Conservation (phyloP, 2,888 invertebrate species). For the Drosophila subsilvestris region DNA sequence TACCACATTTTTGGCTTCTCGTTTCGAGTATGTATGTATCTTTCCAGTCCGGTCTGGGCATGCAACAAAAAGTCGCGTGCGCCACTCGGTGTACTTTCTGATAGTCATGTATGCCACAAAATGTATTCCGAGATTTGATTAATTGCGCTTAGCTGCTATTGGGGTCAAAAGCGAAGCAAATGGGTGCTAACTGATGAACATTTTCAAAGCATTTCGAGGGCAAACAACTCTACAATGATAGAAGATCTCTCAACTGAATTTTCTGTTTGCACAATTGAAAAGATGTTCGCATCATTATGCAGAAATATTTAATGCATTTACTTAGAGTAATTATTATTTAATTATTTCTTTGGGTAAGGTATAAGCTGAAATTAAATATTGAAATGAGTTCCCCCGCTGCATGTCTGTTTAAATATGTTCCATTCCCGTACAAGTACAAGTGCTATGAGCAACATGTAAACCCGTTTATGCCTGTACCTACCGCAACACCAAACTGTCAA, state of each 20-base stretch:
- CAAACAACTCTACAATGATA: slow-evolving; percentile 4
- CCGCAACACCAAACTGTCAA: slow-evolving; percentile 30
- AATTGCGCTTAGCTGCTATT: slow-evolving; percentile 44
- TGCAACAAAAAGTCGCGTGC: slow-evolving; percentile 71
- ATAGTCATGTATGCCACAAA: slow-evolving; percentile 72
- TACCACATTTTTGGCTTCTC: slow-evolving; percentile 51
- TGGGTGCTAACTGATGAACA: slow-evolving; percentile 32
- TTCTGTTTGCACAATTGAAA: slow-evolving; percentile 10
- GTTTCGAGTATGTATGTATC: slow-evolving; percentile 27
- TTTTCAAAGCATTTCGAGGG: slow-evolving; percentile 2
- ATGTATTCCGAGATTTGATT: slow-evolving; percentile 19
- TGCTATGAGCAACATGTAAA: slow-evolving; percentile 6
- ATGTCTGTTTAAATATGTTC: neutral
- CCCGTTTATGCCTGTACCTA: slow-evolving; percentile 13
- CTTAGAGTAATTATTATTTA: neutral
- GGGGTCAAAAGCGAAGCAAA: slow-evolving; percentile 50
- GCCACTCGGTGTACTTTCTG: slow-evolving; percentile 56
- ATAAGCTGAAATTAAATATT: neutral
- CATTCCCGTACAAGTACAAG: neutral
- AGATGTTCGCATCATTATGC: slow-evolving; percentile 4
- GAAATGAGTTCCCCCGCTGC: neutral
- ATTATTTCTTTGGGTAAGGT: neutral
- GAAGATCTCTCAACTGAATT: neutral
- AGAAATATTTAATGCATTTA: slow-evolving; percentile 17
- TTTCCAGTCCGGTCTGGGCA: slow-evolving; percentile 45